phyloP scores from a whole-genome alignment of 1,140 invertebrate genomes.

The Whitmania pigra region DNA sequence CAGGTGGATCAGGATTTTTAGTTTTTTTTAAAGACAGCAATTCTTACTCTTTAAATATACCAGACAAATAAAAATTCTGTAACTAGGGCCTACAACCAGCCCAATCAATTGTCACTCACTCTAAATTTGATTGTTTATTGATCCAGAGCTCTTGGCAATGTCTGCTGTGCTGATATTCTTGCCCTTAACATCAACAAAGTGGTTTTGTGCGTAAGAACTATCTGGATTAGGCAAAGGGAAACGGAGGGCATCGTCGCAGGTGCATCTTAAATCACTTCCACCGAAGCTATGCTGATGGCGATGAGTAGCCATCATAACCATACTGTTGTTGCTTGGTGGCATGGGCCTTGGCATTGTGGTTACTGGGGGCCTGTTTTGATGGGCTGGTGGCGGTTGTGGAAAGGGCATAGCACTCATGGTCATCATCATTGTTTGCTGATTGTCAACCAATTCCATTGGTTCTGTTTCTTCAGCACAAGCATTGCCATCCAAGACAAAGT shows the following conservation, averaged over 20 bases:
- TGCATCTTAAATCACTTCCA: not conserved
- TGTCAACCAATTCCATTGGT: not conserved
- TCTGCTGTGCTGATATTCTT: no score
- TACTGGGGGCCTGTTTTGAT: not conserved
- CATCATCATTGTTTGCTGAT: not conserved
- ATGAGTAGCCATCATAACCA: not conserved
- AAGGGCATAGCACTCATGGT: not conserved
- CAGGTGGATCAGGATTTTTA: no score
- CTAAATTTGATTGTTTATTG: not conserved
- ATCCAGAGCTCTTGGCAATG: not conserved
- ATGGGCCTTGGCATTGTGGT: not conserved
- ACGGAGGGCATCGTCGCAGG: not conserved
- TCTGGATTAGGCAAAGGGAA: not conserved
- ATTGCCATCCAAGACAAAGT: conserved; percentile 15
- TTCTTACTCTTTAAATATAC: no score
- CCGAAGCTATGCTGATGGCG: not conserved
- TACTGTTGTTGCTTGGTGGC: not conserved
- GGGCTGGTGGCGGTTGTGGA: conserved; percentile 7
- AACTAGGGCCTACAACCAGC: no score
- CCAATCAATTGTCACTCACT: no score
- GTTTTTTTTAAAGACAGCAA: no score
- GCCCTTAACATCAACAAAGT: no score
- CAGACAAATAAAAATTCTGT: no score
- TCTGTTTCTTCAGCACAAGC: conserved; percentile 4
- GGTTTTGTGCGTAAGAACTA: no score